These are phyloP conservation scores for Pogonomyrmex barbatus DNA, from an alignment of 1,140 invertebrate genomes.

Conservation along the genomic window DNA sequence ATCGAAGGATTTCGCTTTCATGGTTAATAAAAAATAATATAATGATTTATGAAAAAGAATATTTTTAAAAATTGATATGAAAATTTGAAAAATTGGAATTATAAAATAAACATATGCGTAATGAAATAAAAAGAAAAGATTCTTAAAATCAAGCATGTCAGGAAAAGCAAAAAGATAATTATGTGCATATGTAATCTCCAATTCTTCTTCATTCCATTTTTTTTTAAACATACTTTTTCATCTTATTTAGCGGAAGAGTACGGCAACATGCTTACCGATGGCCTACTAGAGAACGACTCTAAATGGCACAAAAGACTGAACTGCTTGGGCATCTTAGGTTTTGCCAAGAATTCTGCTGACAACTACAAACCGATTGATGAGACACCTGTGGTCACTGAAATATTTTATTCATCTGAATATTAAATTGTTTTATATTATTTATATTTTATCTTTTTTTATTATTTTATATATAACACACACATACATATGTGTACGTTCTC, in stretches of 20 bases:
- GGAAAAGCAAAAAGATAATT: not conserved
- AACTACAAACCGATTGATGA: slow-evolving; percentile 64
- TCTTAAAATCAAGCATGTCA: not conserved
- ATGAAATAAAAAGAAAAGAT: not conserved
- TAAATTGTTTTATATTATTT: slow-evolving; percentile 66
- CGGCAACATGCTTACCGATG: slow-evolving; percentile 81
- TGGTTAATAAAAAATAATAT: not conserved
- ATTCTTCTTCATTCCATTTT: slow-evolving; percentile 7
- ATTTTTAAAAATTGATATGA: not conserved
- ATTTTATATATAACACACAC: not conserved
- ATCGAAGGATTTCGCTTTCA: not conserved
- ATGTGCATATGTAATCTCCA: not conserved
- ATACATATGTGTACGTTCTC: slow-evolving; percentile 18
- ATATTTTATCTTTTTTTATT: not conserved
- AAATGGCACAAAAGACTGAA: slow-evolving; percentile 75
- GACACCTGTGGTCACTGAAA: too few relatives aligned
- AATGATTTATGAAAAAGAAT: not conserved
- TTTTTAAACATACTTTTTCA: not conserved
- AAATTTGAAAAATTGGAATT: not conserved
- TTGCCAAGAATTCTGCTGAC: slow-evolving; percentile 80
- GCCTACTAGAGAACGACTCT: slow-evolving; percentile 79
- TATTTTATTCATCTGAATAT: slow-evolving; percentile 71
- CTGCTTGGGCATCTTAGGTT: slow-evolving; percentile 74
- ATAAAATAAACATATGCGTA: not conserved
- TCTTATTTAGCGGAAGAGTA: slow-evolving; percentile 69